phyloP scores from a whole-genome alignment of 2,113 vertebrate genomes.

The Gila orcuttii region DNA sequence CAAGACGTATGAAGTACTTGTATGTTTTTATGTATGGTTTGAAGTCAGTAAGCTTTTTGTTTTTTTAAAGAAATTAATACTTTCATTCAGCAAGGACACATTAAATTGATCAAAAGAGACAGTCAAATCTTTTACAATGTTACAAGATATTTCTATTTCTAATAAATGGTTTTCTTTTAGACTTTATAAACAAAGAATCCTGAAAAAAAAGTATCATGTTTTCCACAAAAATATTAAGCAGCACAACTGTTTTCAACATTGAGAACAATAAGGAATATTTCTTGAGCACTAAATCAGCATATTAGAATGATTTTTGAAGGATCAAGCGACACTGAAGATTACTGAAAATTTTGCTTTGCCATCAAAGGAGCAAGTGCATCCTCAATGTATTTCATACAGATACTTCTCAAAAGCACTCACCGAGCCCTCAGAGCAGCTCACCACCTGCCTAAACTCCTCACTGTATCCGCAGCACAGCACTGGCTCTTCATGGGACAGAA shows the following conservation, averaged over 20 bases:
- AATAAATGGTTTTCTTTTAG: neutral
- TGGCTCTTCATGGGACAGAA: conserved; percentile 76
- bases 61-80: neutral
- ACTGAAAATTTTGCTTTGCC: neutral
- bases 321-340: neutral
- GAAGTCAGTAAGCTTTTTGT: no score
- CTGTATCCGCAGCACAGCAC: conserved; percentile 78
- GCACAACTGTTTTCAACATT: neutral
- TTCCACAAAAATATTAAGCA: neutral
- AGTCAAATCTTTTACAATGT: neutral
- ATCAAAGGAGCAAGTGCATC: neutral
- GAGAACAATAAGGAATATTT: neutral
- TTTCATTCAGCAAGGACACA: neutral
- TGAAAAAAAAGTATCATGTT: neutral
- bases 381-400: neutral
- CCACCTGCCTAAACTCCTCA: conserved; percentile 76
- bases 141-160: neutral
- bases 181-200: neutral
- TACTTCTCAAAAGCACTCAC: conserved; percentile 67
- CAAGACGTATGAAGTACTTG: neutral
- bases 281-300: neutral
- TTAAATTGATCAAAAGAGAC: neutral
- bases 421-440: conserved; percentile 80
- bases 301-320: neutral
- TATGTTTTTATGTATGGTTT: no score